phyloP scores from a whole-genome alignment of 2,888 invertebrate species.

The Auanema sp. region DNA sequence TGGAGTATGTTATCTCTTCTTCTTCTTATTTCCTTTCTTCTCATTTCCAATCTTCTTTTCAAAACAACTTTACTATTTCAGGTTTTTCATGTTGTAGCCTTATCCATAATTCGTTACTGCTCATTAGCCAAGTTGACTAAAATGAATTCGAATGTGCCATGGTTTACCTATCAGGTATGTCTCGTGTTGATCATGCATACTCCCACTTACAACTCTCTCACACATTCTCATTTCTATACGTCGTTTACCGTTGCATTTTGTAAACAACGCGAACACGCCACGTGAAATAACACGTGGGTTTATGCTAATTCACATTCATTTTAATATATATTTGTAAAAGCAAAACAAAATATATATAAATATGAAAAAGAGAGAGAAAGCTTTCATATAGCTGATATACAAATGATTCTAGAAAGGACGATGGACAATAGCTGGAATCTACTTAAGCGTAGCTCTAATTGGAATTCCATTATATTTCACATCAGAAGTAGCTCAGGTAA shows the following conservation, averaged over 20 bases:
- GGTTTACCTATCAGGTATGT: constrained; percentile 53
- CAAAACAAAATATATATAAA: no score
- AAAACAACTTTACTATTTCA: constrained; percentile 13
- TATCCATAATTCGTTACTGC: constrained; percentile 56
- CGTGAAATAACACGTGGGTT: background rate
- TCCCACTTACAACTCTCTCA: background rate
- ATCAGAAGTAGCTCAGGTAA: constrained; percentile 43
- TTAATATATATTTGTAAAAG: background rate
- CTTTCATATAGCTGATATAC: background rate
- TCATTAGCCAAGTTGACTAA: constrained; percentile 45
- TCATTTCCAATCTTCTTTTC: background rate
- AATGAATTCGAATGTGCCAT: constrained; percentile 48
- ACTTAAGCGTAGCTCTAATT: constrained; percentile 45
- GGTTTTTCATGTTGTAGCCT: constrained; percentile 59
- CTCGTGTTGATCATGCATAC: no score
- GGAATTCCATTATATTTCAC: constrained; percentile 57
- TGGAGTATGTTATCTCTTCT: constrained; percentile 30
- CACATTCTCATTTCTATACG: background rate
- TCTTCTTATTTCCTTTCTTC: background rate
- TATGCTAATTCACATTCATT: constrained; percentile 12
- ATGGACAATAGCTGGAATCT: constrained; percentile 44
- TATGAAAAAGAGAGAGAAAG: no score
- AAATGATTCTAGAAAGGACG: constrained; percentile 43
- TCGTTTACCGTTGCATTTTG: background rate
- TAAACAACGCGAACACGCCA: background rate